phyloP scores from a whole-genome alignment of 2,888 invertebrate species.

The Globia sparganii region DNA sequence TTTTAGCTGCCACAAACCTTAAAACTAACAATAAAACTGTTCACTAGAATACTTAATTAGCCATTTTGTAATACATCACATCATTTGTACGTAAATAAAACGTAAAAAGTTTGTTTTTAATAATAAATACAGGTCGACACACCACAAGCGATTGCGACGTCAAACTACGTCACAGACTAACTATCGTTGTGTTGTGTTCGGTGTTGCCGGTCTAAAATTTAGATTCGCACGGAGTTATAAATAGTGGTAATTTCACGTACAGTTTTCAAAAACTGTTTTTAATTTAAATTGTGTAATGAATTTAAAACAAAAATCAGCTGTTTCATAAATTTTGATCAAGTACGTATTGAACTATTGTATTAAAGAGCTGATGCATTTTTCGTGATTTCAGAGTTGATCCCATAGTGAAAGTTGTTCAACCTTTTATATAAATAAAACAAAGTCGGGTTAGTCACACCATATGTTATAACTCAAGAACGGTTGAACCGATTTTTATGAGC shows the following conservation, averaged over 20 bases:
- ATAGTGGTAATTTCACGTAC: background rate
- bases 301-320: no score
- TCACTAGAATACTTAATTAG: slow-evolving; percentile 7
- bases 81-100: slow-evolving; percentile 4
- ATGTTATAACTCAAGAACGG: no score
- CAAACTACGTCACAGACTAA: slow-evolving; percentile 49
- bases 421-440: no score
- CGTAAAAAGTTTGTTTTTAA: slow-evolving; percentile 45
- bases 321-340: no score
- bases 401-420: no score
- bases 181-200: slow-evolving; percentile 2
- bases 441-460: no score
- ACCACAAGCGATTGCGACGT: slow-evolving; percentile 16
- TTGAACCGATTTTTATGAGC: no score
- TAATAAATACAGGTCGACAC: background rate
- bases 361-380: no score
- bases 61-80: slow-evolving; percentile 25
- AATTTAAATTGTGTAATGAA: background rate
- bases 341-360: no score
- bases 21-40: slow-evolving; percentile 20
- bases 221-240: slow-evolving; percentile 8
- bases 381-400: no score
- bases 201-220: slow-evolving; percentile 22
- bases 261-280: background rate
- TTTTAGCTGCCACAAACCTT: slow-evolving; percentile 20